Evolutionary conservation across 2,888 invertebrate genomes (phyloP).

Genomic region (Ferrisia virgata): DNA sequence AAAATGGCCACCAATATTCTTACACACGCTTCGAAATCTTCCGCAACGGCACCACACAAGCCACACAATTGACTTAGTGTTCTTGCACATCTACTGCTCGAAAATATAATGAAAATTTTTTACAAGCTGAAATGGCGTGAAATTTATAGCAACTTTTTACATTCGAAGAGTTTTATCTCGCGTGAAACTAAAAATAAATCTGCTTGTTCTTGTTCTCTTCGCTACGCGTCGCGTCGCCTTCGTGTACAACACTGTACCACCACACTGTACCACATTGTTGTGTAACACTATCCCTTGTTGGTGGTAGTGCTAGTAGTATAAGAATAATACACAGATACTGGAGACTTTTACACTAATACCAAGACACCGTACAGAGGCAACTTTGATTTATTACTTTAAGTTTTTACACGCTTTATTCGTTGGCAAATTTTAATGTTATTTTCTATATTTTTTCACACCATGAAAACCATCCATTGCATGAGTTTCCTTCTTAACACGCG

Average conservation of each 20-base stretch:
- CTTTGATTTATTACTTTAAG: slow-evolving; percentile 7
- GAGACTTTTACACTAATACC: not conserved
- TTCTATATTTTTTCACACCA: slow-evolving; percentile 26
- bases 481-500: not conserved
- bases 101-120: slow-evolving; percentile 28
- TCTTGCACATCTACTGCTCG: not conserved
- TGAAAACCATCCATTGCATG: not conserved
- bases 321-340: too few species aligned
- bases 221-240: not conserved
- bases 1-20: not conserved
- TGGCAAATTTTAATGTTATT: slow-evolving; percentile 26
- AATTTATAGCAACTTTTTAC: slow-evolving; percentile 28
- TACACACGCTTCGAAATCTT: too few species aligned
- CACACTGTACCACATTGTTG: not conserved
- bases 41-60: not conserved
- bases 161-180: slow-evolving; percentile 28
- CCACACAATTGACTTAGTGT: slow-evolving; percentile 23
- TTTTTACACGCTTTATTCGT: slow-evolving; percentile 30
- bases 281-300: too few species aligned
- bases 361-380: not conserved
- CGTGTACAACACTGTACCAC: not conserved
- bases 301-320: too few species aligned
- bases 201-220: not conserved
- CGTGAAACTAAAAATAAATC: slow-evolving; percentile 23
- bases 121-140: slow-evolving; percentile 8